Evolutionary conservation across 2,888 invertebrate species (phyloP).

Genomic region (Pachymerium ferrugineum): DNA sequence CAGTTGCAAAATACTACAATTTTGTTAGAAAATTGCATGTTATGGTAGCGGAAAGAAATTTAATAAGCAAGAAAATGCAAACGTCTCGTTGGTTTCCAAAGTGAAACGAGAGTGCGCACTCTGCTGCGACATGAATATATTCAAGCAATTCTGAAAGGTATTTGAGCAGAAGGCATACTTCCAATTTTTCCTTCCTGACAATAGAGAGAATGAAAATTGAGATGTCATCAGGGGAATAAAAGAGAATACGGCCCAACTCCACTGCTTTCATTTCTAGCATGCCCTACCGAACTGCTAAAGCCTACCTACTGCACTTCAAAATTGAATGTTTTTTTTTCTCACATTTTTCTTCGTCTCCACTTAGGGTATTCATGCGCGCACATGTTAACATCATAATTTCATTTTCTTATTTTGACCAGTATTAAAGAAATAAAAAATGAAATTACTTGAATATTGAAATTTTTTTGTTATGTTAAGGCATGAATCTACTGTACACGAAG

Average conservation of each 20-base stretch:
- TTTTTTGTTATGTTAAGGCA: too few relatives aligned
- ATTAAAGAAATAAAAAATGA: too few relatives aligned
- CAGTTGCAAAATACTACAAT: neutral
- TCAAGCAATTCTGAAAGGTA: conserved; percentile 25
- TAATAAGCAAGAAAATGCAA: conserved; percentile 15
- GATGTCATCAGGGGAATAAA: conserved; percentile 25
- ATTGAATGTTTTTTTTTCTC: conserved; percentile 4
- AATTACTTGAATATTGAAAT: too few relatives aligned
- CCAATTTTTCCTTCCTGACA: conserved; percentile 27
- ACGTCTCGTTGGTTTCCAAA: too few relatives aligned
- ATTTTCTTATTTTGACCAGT: too few relatives aligned
- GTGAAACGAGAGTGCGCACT: neutral
- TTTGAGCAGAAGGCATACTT: conserved; percentile 27
- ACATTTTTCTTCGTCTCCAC: too few relatives aligned
- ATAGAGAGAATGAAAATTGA: conserved; percentile 25
- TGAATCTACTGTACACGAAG: too few relatives aligned
- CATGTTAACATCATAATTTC: too few relatives aligned
- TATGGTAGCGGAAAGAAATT: neutral
- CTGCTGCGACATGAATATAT: conserved; percentile 17
- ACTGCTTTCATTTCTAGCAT: conserved; percentile 19
- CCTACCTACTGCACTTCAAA: conserved; percentile 16
- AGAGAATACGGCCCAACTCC: conserved; percentile 6
- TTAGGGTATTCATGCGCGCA: too few relatives aligned
- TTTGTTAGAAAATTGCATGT: neutral
- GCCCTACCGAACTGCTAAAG: conserved; percentile 17